Evolutionary conservation across 2,113 vertebrate genomes (phyloP).

Genomic region (Fregata magnificens): DNA sequence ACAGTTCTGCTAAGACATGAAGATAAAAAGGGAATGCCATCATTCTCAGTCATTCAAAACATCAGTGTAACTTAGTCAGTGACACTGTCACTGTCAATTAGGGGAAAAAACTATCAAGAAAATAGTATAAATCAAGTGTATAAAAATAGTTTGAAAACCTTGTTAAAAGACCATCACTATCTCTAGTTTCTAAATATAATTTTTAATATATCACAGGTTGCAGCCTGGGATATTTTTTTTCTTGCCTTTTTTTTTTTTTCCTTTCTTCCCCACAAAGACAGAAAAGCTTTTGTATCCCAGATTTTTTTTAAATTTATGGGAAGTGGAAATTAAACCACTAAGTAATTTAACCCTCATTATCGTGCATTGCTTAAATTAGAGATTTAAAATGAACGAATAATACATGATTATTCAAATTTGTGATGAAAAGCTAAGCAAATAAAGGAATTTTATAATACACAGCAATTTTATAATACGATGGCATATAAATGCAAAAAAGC

Average conservation of each 20-base stretch:
- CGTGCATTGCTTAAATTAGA: not conserved
- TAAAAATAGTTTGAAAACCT: not conserved
- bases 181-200: not conserved
- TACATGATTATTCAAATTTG: not conserved
- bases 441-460: not conserved
- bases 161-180: not conserved
- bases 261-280: not conserved
- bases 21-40: not conserved
- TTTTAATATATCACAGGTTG: not conserved
- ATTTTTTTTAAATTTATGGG: not conserved
- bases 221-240: not conserved
- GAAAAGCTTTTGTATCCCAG: not conserved
- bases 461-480: not conserved
- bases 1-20: not conserved
- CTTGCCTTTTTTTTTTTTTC: not conserved
- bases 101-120: not conserved
- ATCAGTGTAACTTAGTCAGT: not conserved
- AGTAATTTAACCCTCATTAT: conserved; percentile 27
- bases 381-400: not conserved
- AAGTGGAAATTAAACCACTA: not conserved
- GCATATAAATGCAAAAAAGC: not conserved
- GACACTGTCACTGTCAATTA: not conserved
- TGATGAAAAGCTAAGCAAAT: not conserved
- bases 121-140: not conserved
- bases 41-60: not conserved